phyloP scores from a whole-genome alignment of 1,140 invertebrate species.

The Heliothis subflexa region DNA sequence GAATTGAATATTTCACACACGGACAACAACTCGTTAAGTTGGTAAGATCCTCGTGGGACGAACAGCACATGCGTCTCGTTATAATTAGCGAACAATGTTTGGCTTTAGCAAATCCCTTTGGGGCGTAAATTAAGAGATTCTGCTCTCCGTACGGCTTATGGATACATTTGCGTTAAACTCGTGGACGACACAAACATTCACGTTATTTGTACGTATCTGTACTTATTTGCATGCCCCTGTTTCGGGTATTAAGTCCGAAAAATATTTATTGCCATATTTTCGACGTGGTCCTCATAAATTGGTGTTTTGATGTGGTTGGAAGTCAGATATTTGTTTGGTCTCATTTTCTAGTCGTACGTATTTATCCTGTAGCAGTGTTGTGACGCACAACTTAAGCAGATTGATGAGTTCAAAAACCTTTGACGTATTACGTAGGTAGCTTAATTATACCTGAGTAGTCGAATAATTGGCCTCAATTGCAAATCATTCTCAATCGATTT shows the following conservation, averaged over 20 bases:
- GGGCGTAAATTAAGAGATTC: constrained; percentile 86
- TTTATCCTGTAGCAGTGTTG: background rate
- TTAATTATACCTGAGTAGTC: constrained; percentile 22
- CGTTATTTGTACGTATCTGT: constrained; percentile 55
- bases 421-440: constrained; percentile 10
- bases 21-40: constrained; percentile 75
- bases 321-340: background rate
- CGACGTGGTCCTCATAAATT: constrained; percentile 25
- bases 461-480: constrained; percentile 29
- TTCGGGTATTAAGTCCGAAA: constrained; percentile 47
- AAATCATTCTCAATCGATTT: constrained; percentile 15
- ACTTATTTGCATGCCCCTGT: constrained; percentile 50
- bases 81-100: constrained; percentile 86
- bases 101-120: constrained; percentile 85
- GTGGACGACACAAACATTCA: constrained; percentile 58
- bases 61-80: constrained; percentile 79
- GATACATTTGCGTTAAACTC: constrained; percentile 78
- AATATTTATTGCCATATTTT: constrained; percentile 49
- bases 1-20: constrained; percentile 43
- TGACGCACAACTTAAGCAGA: background rate
- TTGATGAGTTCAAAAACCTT: constrained; percentile 26
- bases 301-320: constrained; percentile 28
- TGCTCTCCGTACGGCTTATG: constrained; percentile 71
- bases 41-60: constrained; percentile 78
- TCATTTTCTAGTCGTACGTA: background rate